Percentiles rank a stretch among this genome's conserved stretches.
These are phyloP conservation scores for Polyodon spathula DNA, from an alignment of 2,113 vertebrate genomes.

Conservation along the genomic window DNA sequence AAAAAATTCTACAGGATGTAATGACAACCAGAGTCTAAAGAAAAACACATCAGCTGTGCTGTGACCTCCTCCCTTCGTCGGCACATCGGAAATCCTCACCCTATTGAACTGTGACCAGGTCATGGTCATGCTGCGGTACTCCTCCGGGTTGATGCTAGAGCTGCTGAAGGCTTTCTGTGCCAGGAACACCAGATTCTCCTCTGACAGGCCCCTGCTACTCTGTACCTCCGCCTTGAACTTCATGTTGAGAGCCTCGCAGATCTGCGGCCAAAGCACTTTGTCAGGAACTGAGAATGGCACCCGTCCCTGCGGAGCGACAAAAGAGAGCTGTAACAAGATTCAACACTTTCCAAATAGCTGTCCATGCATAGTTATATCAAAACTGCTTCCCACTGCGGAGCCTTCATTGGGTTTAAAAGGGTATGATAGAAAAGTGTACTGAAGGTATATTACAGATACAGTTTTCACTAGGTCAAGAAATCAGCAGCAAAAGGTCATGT, in stretches of 20 bases:
- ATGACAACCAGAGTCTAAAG: too few relatives aligned
- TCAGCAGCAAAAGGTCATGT: too few relatives aligned
- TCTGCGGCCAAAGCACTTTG: conserved; percentile 85
- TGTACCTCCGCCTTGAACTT: conserved; percentile 95
- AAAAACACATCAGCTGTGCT: too few relatives aligned
- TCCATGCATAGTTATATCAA: too few relatives aligned
- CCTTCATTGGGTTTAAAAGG: too few relatives aligned
- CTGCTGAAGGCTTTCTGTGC: conserved; percentile 90
- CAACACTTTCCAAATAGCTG: too few relatives aligned
- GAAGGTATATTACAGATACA: too few relatives aligned
- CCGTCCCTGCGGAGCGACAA: conserved; percentile 57
- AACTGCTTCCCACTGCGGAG: too few relatives aligned
- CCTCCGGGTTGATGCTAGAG: conserved; percentile 74
- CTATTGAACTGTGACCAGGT: conserved; percentile 96
- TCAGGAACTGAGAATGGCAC: conserved; percentile 89
- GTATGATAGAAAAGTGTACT: too few relatives aligned
- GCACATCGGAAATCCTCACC: conserved; percentile 46
- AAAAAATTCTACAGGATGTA: too few relatives aligned
- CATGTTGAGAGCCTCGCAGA: conserved; percentile 93
- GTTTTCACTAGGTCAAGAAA: too few relatives aligned
- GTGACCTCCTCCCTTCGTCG: too few relatives aligned
- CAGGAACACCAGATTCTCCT: conserved; percentile 88
- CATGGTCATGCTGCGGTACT: conserved; percentile 81
- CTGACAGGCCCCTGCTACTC: conserved; percentile 80
- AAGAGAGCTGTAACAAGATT: conserved; percentile 4